Conservation (phyloP, 2,797 vertebrate genomes). For the Tiaroga cobitis region DNA sequence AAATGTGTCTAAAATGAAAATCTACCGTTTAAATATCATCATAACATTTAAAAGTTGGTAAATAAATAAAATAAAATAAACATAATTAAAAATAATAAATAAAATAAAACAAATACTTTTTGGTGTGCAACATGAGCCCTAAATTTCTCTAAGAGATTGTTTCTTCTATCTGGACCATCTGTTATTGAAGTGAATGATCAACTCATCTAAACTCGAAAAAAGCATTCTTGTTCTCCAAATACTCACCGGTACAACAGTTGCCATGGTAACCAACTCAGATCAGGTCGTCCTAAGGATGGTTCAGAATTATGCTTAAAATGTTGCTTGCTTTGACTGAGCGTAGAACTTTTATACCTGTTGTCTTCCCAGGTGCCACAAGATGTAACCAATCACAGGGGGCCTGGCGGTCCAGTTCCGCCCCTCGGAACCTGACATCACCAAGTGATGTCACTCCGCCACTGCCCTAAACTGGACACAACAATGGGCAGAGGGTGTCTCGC, state of each 20-base stretch:
- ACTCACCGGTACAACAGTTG: constrained; percentile 78
- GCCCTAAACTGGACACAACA: constrained; percentile 45
- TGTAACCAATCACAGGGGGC: constrained; percentile 44
- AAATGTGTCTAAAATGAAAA: background rate
- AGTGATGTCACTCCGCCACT: constrained; percentile 54
- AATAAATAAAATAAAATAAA: background rate
- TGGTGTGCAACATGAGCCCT: background rate
- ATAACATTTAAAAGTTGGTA: background rate
- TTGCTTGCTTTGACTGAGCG: background rate
- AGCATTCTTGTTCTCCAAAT: constrained; percentile 28
- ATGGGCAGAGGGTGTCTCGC: constrained; percentile 57
- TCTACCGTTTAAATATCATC: background rate
- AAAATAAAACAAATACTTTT: background rate
- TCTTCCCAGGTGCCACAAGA: constrained; percentile 21
- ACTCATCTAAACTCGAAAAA: background rate
- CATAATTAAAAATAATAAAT: background rate
- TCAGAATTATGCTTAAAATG: background rate
- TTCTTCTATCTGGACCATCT: background rate
- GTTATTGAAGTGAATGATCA: background rate
- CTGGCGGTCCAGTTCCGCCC: constrained; percentile 50
- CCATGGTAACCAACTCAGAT: constrained; percentile 64
- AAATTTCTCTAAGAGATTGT: background rate
- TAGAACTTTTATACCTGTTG: constrained; percentile 61
- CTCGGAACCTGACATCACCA: constrained; percentile 58
- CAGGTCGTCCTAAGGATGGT: constrained; percentile 22